Conservation (phyloP, 2,113 vertebrate genomes). For the Triplophysa dalaica region DNA sequence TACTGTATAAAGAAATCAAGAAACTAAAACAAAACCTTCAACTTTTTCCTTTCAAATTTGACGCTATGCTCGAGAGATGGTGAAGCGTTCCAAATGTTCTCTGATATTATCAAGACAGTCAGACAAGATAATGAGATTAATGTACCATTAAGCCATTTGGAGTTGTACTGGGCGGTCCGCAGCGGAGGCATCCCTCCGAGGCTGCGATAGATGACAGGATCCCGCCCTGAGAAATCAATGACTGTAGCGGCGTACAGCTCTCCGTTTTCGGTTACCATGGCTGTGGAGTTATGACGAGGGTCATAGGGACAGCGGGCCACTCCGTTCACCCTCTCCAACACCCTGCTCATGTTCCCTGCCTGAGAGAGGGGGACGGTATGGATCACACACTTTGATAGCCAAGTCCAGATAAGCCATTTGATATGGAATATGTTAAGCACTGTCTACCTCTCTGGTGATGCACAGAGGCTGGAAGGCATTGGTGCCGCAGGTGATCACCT, state of each 20-base stretch:
- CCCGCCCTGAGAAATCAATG: conserved; percentile 97
- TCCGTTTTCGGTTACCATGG: conserved; percentile 92
- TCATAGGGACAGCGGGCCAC: conserved; percentile 96
- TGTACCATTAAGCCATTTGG: conserved; percentile 98
- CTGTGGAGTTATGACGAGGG: conserved; percentile 95
- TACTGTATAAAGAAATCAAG: too few relatives aligned
- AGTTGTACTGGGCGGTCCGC: conserved; percentile 97
- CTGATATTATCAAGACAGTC: conserved; percentile 4
- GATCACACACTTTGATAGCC: background rate
- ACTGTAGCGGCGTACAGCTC: conserved; percentile 96
- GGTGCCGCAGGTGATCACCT: conserved; percentile 94
- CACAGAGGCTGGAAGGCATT: conserved; percentile 95
- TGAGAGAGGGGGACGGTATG: conserved; percentile 52
- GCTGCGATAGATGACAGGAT: conserved; percentile 97
- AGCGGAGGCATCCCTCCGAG: conserved; percentile 91
- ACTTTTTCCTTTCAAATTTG: too few relatives aligned
- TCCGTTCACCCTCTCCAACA: conserved; percentile 91
- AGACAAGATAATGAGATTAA: conserved; percentile 15
- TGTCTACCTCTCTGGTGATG: conserved; percentile 87
- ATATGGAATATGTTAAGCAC: background rate
- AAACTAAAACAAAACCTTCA: too few relatives aligned
- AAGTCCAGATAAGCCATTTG: background rate
- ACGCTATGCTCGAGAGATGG: background rate
- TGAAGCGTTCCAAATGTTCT: background rate
- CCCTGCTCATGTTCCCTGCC: conserved; percentile 92